Evolutionary conservation across 2,888 invertebrate genomes (phyloP).

Genomic region (Scotopteryx bipunctaria): DNA sequence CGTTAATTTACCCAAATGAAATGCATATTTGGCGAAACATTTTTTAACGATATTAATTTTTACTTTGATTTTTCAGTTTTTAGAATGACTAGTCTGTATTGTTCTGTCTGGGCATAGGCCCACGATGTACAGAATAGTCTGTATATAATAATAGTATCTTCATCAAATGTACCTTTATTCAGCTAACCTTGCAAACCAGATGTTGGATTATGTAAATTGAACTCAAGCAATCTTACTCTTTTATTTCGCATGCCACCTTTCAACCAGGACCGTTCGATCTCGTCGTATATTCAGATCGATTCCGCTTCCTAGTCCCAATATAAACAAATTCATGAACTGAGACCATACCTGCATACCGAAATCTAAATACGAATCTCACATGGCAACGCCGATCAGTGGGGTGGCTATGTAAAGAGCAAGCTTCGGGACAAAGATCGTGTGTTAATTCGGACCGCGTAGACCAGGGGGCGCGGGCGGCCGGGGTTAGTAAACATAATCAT

Average conservation of each 20-base stretch:
- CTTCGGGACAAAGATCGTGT: conserved; percentile 75
- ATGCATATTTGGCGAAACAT: neutral
- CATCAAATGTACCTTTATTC: too few relatives aligned
- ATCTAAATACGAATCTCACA: conserved; percentile 46
- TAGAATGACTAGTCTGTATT: too few relatives aligned
- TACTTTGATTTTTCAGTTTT: neutral
- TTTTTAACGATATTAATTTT: neutral
- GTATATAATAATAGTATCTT: too few relatives aligned
- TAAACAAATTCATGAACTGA: conserved; percentile 34
- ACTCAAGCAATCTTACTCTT: conserved; percentile 7
- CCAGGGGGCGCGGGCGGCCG: conserved; percentile 64
- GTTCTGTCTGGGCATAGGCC: too few relatives aligned
- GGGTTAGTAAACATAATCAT: conserved; percentile 80
- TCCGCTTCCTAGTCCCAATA: conserved; percentile 34
- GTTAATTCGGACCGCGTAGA: conserved; percentile 76
- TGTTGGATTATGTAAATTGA: conserved; percentile 11
- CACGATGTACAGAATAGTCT: too few relatives aligned
- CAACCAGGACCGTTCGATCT: conserved; percentile 23
- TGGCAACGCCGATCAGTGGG: conserved; percentile 49
- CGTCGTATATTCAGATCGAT: conserved; percentile 28
- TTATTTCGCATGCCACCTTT: conserved; percentile 22
- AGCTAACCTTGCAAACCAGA: neutral
- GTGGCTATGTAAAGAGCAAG: conserved; percentile 50
- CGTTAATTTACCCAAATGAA: conserved; percentile 5
- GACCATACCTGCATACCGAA: conserved; percentile 36